Percentiles rank a stretch among this genome's conserved stretches.
phyloP scores from a whole-genome alignment of 2,888 invertebrate species.

The Drosophila recens region DNA sequence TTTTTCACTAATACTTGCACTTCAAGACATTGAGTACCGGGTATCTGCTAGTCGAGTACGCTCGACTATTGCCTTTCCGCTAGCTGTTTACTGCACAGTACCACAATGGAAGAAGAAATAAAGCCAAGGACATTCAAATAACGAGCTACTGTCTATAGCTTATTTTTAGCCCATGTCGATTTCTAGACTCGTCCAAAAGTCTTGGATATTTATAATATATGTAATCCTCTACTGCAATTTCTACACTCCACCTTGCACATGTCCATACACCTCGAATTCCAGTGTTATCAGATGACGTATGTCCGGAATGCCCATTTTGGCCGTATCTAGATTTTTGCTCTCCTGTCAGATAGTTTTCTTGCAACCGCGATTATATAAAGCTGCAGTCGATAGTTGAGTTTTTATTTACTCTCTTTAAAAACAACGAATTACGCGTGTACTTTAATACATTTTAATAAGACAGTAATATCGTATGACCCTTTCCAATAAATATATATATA shows the following conservation, averaged over 20 bases:
- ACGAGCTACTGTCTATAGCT: conserved; percentile 40
- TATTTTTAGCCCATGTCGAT: conserved; percentile 60
- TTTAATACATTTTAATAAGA: conserved; percentile 27
- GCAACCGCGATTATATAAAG: conserved; percentile 53
- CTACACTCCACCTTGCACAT: conserved; percentile 92
- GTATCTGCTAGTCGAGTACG: not conserved
- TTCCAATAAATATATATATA: conserved; percentile 12
- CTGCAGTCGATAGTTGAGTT: not conserved
- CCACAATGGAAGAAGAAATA: conserved; percentile 37
- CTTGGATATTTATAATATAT: not conserved
- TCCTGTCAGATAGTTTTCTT: not conserved
- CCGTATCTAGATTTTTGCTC: not conserved
- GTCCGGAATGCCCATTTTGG: conserved; percentile 87
- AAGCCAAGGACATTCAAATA: conserved; percentile 65
- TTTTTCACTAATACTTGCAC: not conserved
- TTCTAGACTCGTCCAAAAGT: not conserved
- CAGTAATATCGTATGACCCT: not conserved
- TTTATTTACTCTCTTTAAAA: not conserved
- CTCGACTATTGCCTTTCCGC: not conserved
- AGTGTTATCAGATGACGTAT: conserved; percentile 90
- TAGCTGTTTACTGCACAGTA: conserved; percentile 25
- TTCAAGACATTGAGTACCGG: not conserved
- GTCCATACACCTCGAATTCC: conserved; percentile 95
- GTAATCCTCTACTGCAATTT: not conserved
- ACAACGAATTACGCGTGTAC: not conserved